A percentile compares a stretch with the other conserved stretches of the same genome.
Evolutionary conservation across 2,888 invertebrate species (phyloP).

Genomic region (Alcis repandata): DNA sequence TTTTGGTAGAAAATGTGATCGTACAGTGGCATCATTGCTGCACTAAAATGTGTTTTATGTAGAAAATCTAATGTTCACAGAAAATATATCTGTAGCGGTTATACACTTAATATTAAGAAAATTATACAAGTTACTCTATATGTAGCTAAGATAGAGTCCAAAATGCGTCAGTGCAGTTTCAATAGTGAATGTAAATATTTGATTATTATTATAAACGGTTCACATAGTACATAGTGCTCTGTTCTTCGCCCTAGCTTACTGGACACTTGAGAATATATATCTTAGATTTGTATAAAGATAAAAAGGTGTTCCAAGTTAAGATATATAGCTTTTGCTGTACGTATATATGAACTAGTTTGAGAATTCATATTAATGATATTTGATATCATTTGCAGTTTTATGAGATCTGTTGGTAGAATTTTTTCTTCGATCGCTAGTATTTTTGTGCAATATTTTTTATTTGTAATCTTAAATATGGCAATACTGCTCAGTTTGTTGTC

Average conservation of each 20-base stretch:
- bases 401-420: conserved; percentile 64
- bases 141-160: conserved; percentile 35
- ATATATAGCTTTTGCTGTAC: conserved; percentile 35
- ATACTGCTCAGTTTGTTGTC: conserved; percentile 47
- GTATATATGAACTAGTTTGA: conserved; percentile 38
- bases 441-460: conserved; percentile 62
- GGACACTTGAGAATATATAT: conserved; percentile 35
- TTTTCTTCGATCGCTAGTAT: conserved; percentile 55
- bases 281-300: conserved; percentile 38
- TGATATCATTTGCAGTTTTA: conserved; percentile 75
- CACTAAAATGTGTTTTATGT: conserved; percentile 50
- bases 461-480: conserved; percentile 69
- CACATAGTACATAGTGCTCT: conserved; percentile 58
- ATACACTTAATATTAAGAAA: conserved; percentile 42
- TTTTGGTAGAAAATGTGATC: conserved; percentile 54
- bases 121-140: conserved; percentile 42
- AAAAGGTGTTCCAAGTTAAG: conserved; percentile 29
- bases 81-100: conserved; percentile 41
- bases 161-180: conserved; percentile 46
- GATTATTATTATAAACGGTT: conserved; percentile 45
- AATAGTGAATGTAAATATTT: conserved; percentile 60
- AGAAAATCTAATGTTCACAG: conserved; percentile 47
- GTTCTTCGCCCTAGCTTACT: conserved; percentile 28
- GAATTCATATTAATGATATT: conserved; percentile 75
- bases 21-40: conserved; percentile 56